Base-by-base conservation (phyloP, 2,888 invertebrate species). In the Drosophila subquinaria region DNA sequence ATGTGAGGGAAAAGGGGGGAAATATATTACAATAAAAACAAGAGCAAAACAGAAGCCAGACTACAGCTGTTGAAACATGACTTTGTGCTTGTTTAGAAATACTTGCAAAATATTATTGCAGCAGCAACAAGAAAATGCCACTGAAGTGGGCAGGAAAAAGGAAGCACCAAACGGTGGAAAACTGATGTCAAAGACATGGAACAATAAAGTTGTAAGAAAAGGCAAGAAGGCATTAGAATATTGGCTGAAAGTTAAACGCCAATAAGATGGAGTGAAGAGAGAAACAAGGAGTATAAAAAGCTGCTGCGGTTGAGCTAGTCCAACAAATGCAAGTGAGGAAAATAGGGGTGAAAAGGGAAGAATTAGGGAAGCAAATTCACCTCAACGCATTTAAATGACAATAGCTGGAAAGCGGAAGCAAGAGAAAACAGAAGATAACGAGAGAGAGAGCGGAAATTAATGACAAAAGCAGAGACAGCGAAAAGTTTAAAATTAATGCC, bases 21-120 rank as follows among this genome's bases (percentile, higher is more conserved):
- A 69, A 82, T 67, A 80, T n/a, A n/a, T n/a, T n/a, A 75, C 81
- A 79, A 81, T 77, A 81, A 84, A 79, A 88, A 78, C 69, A 74
- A 52, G 73, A 73, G 75, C 56, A 68, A 43, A 43, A 42, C 51
- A 61, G 76, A 81, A 80, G 76, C 72, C 87, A 77, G 88, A 75
- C 80, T 88, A 88, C 91, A 91, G 89, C 91, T 91, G 90, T 81
- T 89, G 81, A 76, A 84, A 91, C 91, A 90, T 91, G 91, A 81
- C 87, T 90, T 85, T 85, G 78, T 88, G 87, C 88, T 90, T 90
- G 90, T 83, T 84, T 76, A 73, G 74, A 80, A 81, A 76, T 75
- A 87, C 81, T 88, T 87, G 79, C 90, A 76, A 90, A 87, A 88
- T 88, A 81, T 89, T 89, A 85, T 79, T 84, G 78, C 75, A 75